Conservation (phyloP, 2,888 invertebrate species). For the Eupsilia transversa region DNA sequence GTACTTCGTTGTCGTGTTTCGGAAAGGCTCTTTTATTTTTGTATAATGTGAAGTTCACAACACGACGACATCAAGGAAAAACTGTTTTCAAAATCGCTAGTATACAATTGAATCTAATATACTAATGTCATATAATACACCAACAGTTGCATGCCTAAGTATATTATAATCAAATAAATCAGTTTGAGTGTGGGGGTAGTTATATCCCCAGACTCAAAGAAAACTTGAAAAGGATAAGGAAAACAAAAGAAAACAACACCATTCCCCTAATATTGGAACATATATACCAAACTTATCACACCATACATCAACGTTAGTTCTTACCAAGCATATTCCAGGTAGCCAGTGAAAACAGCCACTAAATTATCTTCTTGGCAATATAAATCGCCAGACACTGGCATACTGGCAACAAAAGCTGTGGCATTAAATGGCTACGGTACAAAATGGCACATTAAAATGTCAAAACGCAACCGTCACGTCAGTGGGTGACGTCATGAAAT, state of each 20-base stretch:
- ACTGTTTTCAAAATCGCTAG: background rate
- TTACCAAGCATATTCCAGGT: slow-evolving; percentile 64
- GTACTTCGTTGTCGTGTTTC: background rate
- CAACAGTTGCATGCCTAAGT: too few species aligned
- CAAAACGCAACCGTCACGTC: slow-evolving; percentile 76
- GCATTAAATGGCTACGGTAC: slow-evolving; percentile 76
- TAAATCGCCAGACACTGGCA: slow-evolving; percentile 75
- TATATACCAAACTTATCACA: slow-evolving; percentile 38
- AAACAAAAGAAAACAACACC: slow-evolving; percentile 39
- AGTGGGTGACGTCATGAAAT: slow-evolving; percentile 69
- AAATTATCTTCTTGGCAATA: slow-evolving; percentile 78
- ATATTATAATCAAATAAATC: background rate
- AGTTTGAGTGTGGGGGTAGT: background rate
- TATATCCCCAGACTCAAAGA: background rate
- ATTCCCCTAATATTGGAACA: slow-evolving; percentile 25
- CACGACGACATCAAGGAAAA: background rate
- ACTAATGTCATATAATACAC: too few species aligned
- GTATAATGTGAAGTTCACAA: background rate
- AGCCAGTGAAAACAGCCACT: slow-evolving; percentile 69
- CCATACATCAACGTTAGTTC: slow-evolving; percentile 56
- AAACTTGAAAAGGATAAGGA: slow-evolving; percentile 10
- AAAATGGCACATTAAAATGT: slow-evolving; percentile 86
- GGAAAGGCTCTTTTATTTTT: background rate
- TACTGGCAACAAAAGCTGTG: slow-evolving; percentile 78
- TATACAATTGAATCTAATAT: background rate